These are phyloP conservation scores for Plemyria rubiginata DNA, from an alignment of 2,888 invertebrate genomes.

Conservation along the genomic window DNA sequence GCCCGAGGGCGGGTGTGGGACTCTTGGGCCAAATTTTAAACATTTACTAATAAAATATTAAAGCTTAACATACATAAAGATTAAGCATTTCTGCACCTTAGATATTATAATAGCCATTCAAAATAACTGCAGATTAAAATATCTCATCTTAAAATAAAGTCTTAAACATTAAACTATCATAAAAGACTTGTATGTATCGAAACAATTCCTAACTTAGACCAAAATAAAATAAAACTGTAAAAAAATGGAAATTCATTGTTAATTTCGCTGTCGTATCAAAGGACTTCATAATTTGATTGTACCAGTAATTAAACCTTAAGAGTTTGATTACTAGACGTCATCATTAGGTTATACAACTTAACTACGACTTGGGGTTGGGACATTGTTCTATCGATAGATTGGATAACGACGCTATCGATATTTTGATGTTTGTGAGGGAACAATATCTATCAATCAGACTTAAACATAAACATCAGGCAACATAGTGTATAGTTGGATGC, in stretches of 20 bases:
- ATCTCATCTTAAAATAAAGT: constrained; percentile 84
- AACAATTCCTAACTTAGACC: constrained; percentile 79
- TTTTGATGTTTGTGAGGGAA: constrained; percentile 53
- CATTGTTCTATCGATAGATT: constrained; percentile 56
- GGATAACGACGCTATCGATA: constrained; percentile 34
- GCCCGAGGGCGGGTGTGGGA: constrained; percentile 55
- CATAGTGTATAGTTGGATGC: constrained; percentile 51
- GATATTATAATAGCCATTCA: constrained; percentile 84
- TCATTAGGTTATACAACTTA: constrained; percentile 63
- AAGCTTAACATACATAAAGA: constrained; percentile 86
- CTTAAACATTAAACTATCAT: constrained; percentile 82
- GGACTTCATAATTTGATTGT: constrained; percentile 44
- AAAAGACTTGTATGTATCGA: constrained; percentile 71
- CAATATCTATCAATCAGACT: constrained; percentile 68
- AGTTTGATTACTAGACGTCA: constrained; percentile 60
- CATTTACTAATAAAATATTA: constrained; percentile 85
- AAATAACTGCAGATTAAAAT: constrained; percentile 85
- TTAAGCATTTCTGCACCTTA: constrained; percentile 85
- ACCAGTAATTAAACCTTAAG: constrained; percentile 52
- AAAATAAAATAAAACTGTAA: constrained; percentile 60
- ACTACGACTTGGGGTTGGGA: constrained; percentile 57
- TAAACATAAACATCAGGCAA: constrained; percentile 74
- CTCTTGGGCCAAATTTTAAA: constrained; percentile 78
- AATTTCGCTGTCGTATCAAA: constrained; percentile 72
- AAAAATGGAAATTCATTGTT: constrained; percentile 70